These are phyloP conservation scores for Callinectes sapidus DNA, from an alignment of 2,888 invertebrate genomes.

Conservation along the genomic window DNA sequence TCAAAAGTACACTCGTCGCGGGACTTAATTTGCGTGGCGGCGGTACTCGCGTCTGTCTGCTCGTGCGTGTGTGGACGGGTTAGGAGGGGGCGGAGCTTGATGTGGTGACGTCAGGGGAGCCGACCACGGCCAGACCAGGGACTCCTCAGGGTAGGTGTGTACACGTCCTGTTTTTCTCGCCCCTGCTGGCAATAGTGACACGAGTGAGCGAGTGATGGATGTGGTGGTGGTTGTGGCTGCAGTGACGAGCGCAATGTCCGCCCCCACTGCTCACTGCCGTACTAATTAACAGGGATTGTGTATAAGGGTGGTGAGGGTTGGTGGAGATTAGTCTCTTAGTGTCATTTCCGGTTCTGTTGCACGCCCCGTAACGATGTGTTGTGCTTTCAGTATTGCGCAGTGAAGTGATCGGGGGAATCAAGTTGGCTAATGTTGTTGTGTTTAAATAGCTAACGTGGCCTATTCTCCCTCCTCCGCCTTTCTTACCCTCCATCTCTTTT, in stretches of 20 bases:
- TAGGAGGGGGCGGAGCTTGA: neutral
- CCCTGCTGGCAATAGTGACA: neutral
- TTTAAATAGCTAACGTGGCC: neutral
- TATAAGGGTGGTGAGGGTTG: neutral
- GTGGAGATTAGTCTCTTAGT: neutral
- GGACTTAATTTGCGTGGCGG: neutral
- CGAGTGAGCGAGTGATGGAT: neutral
- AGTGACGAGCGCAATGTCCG: neutral
- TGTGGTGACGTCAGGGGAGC: conserved; percentile 8
- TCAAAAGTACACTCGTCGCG: neutral
- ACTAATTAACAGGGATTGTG: neutral
- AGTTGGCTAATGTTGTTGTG: neutral
- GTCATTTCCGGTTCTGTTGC: conserved; percentile 12
- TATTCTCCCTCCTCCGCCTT: neutral
- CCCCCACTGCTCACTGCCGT: neutral
- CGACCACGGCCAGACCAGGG: neutral
- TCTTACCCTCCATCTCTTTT: neutral
- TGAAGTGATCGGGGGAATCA: neutral
- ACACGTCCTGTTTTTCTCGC: neutral
- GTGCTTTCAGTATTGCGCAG: neutral
- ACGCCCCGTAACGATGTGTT: neutral
- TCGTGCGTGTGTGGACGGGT: neutral
- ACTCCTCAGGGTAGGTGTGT: neutral
- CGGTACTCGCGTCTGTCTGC: neutral
- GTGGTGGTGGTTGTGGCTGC: neutral